These are phyloP conservation scores for Hanleya hanleyi DNA, from an alignment of 2,888 invertebrate species.

Conservation along the genomic window DNA sequence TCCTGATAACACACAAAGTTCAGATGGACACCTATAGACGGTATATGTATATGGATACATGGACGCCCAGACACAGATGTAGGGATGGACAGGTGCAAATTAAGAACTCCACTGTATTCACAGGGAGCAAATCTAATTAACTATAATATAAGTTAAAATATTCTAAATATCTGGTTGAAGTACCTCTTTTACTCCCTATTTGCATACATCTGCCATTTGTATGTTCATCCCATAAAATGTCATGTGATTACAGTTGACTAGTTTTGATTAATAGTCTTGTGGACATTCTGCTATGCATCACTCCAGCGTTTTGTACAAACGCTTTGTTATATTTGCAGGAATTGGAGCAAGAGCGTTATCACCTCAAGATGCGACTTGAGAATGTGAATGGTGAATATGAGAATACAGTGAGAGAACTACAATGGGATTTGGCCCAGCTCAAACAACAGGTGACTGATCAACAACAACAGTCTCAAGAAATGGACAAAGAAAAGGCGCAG, in stretches of 20 bases:
- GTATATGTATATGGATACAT: no score
- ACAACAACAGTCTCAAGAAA: conserved; percentile 69
- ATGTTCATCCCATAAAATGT: no score
- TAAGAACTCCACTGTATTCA: no score
- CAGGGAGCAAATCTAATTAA: no score
- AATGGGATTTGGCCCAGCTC: conserved; percentile 88
- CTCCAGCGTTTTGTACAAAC: not conserved
- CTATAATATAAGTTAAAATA: no score
- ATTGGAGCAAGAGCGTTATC: conserved; percentile 94
- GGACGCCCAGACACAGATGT: no score
- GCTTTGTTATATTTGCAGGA: conserved; percentile 81
- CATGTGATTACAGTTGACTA: not conserved
- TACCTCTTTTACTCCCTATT: no score
- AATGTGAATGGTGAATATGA: conserved; percentile 92
- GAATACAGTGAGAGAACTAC: conserved; percentile 87
- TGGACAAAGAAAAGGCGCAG: conserved; percentile 48
- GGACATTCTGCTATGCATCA: not conserved
- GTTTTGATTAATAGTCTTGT: not conserved
- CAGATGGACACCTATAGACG: no score
- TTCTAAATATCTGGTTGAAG: no score
- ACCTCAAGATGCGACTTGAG: conserved; percentile 87
- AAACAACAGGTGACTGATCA: conserved; percentile 82
- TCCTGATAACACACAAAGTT: no score
- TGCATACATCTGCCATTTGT: no score
- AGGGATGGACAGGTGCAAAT: no score